Base-by-base conservation (phyloP, 2,113 vertebrate genomes). In the Lepisosteus osseus region DNA sequence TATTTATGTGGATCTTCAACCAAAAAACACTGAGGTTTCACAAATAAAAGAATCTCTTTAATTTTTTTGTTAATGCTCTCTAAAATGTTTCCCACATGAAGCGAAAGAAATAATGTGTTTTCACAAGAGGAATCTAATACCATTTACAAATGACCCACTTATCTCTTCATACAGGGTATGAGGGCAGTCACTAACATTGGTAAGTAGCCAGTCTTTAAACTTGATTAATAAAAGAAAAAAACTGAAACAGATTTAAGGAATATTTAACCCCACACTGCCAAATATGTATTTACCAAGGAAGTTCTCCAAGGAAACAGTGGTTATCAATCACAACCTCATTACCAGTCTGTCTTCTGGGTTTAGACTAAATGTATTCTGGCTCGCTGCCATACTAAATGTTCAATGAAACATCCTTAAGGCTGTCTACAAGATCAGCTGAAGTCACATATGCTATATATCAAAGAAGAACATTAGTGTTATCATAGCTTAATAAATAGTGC, bases 241-340 rank as follows among this genome's bases (percentile, higher is more conserved):
- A 54, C 72, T 68, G 29, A 73, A 73, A 66, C 68, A 67, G 65
- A 72, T 73, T 56, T 69, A 71, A 75, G 70, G 47, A 69, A 76
- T 69, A 61, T 65, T 72, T 76, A 76, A 69, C 69, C 62, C 59
- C 59, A 67, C 63, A 70, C 86, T 86, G 86, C 85, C 83, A 92
- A 92, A 91, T 90, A 54, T 65, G 56, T 68, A 77, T 76, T 70
- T 77, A 74, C 7, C 86, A 91, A 90, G 91, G 89, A 93, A 85
- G 86, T 91, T 93, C 93, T 94, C 91, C 90, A 90, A 70, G 76
- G 90, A 91, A 89, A 87, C 87, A 81, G 80, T 80, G 89, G 90
- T 92, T 92, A 94, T 95, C 92, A 92, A 94, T 94, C 93, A 92
- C 89, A 86, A 91, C 90, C 91, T 94, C 90, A 93, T 94, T 94